These are phyloP conservation scores for Takifugu rubripes DNA, from an alignment of 2,797 vertebrate genomes.

Conservation along the genomic window DNA sequence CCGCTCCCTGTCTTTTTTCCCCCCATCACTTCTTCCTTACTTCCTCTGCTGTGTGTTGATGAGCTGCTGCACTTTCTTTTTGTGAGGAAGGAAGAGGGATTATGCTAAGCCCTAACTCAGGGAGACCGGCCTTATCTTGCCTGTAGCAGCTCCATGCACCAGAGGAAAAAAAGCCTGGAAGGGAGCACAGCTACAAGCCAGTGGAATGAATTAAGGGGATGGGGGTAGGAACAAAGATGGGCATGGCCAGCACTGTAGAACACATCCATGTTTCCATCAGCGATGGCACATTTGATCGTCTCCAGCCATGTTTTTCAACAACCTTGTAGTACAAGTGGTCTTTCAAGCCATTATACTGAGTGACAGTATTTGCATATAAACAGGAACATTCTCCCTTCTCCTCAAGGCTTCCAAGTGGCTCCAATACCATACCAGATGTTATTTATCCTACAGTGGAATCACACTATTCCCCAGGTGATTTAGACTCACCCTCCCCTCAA, in stretches of 20 bases:
- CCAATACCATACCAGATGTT: constrained; percentile 39
- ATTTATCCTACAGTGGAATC: constrained; percentile 35
- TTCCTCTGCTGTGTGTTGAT: constrained; percentile 71
- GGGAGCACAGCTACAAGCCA: constrained; percentile 66
- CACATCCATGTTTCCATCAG: constrained; percentile 42
- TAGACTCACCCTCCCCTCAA: constrained; percentile 5
- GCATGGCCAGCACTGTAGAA: constrained; percentile 54
- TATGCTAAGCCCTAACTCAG: constrained; percentile 80
- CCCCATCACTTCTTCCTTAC: constrained; percentile 60
- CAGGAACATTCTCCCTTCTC: constrained; percentile 9
- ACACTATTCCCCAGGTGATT: constrained; percentile 46
- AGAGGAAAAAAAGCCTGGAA: constrained; percentile 68
- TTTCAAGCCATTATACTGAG: constrained; percentile 14
- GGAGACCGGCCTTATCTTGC: constrained; percentile 79
- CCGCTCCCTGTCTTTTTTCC: constrained; percentile 42
- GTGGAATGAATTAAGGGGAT: constrained; percentile 39
- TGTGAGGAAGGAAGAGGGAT: constrained; percentile 76
- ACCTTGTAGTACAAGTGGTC: neutral
- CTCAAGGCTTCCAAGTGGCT: constrained; percentile 16
- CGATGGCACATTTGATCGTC: constrained; percentile 31
- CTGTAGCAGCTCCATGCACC: constrained; percentile 77
- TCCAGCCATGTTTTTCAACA: constrained; percentile 20
- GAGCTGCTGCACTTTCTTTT: constrained; percentile 71
- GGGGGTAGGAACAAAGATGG: constrained; percentile 45
- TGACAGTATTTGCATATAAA: constrained; percentile 25